Conservation (phyloP, 1,140 invertebrate genomes). For the Nasonia longicornis region DNA sequence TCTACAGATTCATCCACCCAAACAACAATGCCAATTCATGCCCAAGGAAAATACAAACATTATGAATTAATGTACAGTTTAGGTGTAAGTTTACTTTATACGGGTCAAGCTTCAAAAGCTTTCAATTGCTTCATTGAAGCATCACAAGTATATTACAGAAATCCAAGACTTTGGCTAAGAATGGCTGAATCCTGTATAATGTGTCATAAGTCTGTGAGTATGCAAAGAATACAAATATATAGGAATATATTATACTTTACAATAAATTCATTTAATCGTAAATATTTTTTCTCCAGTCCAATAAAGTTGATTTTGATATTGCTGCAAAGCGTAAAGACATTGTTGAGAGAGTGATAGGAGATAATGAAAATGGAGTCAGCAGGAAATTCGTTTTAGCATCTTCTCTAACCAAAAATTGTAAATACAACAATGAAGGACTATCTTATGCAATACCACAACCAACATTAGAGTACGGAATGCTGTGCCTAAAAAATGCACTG, state of each 20-base stretch:
- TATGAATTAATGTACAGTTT: slow-evolving; percentile 92
- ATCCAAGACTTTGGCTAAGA: slow-evolving; percentile 91
- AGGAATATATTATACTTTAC: slow-evolving; percentile 24
- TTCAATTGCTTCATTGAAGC: slow-evolving; percentile 94
- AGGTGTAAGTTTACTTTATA: slow-evolving; percentile 86
- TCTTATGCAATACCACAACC: slow-evolving; percentile 86
- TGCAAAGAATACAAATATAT: slow-evolving; percentile 35
- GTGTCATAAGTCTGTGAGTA: slow-evolving; percentile 75
- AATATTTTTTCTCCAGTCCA: slow-evolving; percentile 67
- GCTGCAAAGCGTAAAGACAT: slow-evolving; percentile 74
- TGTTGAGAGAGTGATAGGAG: slow-evolving; percentile 72
- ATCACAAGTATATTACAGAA: slow-evolving; percentile 86
- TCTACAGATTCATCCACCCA: neutral
- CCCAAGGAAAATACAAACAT: slow-evolving; percentile 75
- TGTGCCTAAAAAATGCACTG: slow-evolving; percentile 89
- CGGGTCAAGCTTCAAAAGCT: slow-evolving; percentile 82
- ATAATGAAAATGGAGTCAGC: slow-evolving; percentile 70
- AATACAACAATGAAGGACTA: slow-evolving; percentile 74
- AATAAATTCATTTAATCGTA: neutral
- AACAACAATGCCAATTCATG: slow-evolving; percentile 68
- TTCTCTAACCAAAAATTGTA: slow-evolving; percentile 71
- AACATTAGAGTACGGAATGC: slow-evolving; percentile 89
- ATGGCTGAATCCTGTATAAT: slow-evolving; percentile 93
- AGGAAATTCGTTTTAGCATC: slow-evolving; percentile 77
- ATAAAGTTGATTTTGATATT: slow-evolving; percentile 77